Evolutionary conservation across 30 jellyfish, hydroid and myxozoan genomes (phyloP), one percentile per base, ranked within the genome.

Genomic region (Pelagia noctiluca): DNA sequence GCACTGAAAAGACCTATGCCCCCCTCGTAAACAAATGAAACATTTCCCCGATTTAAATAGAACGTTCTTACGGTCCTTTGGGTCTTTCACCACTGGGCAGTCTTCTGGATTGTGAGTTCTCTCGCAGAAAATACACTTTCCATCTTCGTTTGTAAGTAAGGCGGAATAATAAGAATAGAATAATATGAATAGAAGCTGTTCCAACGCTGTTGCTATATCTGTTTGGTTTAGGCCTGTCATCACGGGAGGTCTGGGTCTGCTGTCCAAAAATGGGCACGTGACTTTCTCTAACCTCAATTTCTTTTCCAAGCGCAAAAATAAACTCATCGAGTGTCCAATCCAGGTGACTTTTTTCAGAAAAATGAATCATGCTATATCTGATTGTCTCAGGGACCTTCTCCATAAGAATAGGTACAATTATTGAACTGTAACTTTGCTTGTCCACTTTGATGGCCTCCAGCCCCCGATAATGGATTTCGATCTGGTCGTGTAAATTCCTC

Each of bases 1-100:
- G 60, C 86, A 75, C 35, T 75, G 42, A 53, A 75, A 75, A 8
- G 53, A 16, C 13, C 86, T 46, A 33, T 75, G 86, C 28, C 86
- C 86, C 1, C 35, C 10, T 0, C 30, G 26, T 1, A 68, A 68
- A 68, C 81, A 68, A 68, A 30, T 68, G 3, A 68, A 68, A 32
- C 81, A 75, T 46, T 50, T 75, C 33, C 75, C 74, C 24, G 7
- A 48, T 35, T 75, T 75, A 12, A 75, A 0, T 46, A 75, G 33
- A 0, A 75, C 7, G 21, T 53, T 50, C 75, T 75, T 75, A 29
- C 86, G 61, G 0, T 75, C 75, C 50, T 29, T 22, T 22, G 22
- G 0, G 52, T 22, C 28, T 24, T 71, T 71, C 8, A 75, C 0
- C 25, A 47, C 35, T 42, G 22, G 16, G 57, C 75, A 75, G 22